These are phyloP conservation scores for Etheostoma perlongum DNA, from an alignment of 2,797 vertebrate genomes.

Conservation along the genomic window DNA sequence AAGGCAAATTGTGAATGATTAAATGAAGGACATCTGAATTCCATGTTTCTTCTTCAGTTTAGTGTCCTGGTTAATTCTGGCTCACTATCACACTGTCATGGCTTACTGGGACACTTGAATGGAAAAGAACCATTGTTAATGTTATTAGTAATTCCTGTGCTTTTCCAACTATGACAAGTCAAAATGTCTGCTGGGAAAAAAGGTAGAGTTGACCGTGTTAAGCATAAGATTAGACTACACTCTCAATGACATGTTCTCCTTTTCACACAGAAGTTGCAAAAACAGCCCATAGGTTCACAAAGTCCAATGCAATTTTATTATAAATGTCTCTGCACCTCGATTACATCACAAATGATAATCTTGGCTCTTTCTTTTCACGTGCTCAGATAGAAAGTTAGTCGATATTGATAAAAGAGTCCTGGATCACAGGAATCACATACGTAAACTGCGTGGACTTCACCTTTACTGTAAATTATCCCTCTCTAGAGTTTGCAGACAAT, in stretches of 20 bases:
- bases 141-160: no score
- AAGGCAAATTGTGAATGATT: no score
- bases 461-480: constrained; percentile 50
- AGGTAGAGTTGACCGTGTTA: no score
- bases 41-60: no score
- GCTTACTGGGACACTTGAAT: no score
- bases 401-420: constrained; percentile 25
- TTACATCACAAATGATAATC: constrained; percentile 10
- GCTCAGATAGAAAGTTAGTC: constrained; percentile 11
- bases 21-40: no score
- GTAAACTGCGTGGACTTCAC: constrained; percentile 45
- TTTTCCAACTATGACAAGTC: no score
- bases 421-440: constrained; percentile 27
- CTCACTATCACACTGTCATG: no score
- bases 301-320: not conserved
- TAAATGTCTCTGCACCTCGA: not conserved
- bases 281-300: constrained; percentile 1
- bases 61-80: no score
- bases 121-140: no score
- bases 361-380: constrained; percentile 7
- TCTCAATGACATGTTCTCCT: no score
- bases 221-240: not conserved
- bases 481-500: constrained; percentile 55
- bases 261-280: constrained; percentile 1
- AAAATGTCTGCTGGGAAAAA: no score